Evolutionary conservation across 2,113 vertebrate species (phyloP), one percentile per base, ranked within the genome.

Genomic region (Lycaon pictus): DNA sequence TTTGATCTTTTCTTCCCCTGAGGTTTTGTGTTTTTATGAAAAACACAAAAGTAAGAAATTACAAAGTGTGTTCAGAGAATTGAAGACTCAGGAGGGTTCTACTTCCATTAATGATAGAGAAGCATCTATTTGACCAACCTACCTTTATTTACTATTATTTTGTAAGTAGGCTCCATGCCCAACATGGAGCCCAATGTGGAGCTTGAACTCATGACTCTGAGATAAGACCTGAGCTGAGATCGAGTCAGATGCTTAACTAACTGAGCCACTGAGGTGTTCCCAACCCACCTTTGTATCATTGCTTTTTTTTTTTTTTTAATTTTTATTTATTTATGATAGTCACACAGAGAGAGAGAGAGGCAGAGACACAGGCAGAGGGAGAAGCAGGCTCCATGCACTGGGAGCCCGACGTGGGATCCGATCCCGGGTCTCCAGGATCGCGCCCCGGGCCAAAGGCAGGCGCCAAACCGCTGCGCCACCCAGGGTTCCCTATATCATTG

Each of bases 41-140:
- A 85, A 65, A 90, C 67, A 90, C 27, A 32, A 56, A 96, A 48
- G 17, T 92, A 35, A 69, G 92, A 94, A 90, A 91, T 81, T 63
- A 65, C 20, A 76, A 51, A n/a, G 27, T 77, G n/a, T 93, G 51
- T 74, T 93, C 16, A 95, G 37, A 84, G 63, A 92, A 53, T 3
- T 63, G 17, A 65, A 76, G 53, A 43, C 7, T 55, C 56, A 20
- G 1, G 55, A 87, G 23, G 11, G 25, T 65, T 91, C 23, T 51
- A 37, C n/a, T 81, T 88, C 32, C 25, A 71, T 69, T 85, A 72
- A 27, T 74, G 29, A 62, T 35, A 90, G 62, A 43, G 35, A 29
- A 88, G 32, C 71, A 92, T 32, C 83, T 77, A 25, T 91, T 69
- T 92, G 51, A 79, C 69, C 55, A 83, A 27, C 12, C 2, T 1